phyloP scores from a whole-genome alignment of 64 coral and sea anemone species.

The Anthopleura sola region DNA sequence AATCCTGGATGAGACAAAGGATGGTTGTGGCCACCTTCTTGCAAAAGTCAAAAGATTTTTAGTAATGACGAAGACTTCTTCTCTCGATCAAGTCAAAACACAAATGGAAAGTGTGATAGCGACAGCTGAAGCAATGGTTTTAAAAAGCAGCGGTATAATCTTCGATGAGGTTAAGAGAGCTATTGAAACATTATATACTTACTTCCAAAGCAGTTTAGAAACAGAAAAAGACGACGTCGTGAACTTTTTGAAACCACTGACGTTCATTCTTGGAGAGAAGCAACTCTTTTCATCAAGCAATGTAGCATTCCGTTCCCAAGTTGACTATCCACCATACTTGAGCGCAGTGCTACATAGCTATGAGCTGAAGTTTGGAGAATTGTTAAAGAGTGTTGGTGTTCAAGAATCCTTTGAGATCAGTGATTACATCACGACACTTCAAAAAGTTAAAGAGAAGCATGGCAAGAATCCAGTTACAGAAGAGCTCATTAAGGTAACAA shows the following conservation, averaged over 20 bases:
- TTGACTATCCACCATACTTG: slow-evolving; percentile 42
- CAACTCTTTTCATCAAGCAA: slow-evolving; percentile 3
- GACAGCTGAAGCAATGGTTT: background rate
- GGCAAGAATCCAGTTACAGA: background rate
- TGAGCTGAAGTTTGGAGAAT: background rate
- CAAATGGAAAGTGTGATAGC: slow-evolving; percentile 37
- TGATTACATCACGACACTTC: slow-evolving; percentile 32
- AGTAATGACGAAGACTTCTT: background rate
- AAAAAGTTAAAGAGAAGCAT: slow-evolving; percentile 6
- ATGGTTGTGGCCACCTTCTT: background rate
- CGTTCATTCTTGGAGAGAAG: slow-evolving; percentile 46
- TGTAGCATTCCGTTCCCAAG: slow-evolving; percentile 37
- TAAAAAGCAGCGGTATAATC: background rate
- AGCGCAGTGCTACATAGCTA: slow-evolving; percentile 23
- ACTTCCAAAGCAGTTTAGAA: slow-evolving; percentile 31
- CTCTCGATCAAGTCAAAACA: slow-evolving; percentile 7
- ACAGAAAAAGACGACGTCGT: background rate
- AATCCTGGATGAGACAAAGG: slow-evolving; percentile 23
- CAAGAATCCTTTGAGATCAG: slow-evolving; percentile 29
- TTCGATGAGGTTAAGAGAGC: slow-evolving; percentile 19
- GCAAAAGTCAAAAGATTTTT: background rate
- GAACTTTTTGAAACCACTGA: background rate
- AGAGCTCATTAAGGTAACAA: slow-evolving; percentile 13
- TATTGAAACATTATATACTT: slow-evolving; percentile 37
- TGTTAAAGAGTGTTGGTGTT: slow-evolving; percentile 50